phyloP scores from a whole-genome alignment of 1,140 invertebrate genomes.

The Drosophila parvula region DNA sequence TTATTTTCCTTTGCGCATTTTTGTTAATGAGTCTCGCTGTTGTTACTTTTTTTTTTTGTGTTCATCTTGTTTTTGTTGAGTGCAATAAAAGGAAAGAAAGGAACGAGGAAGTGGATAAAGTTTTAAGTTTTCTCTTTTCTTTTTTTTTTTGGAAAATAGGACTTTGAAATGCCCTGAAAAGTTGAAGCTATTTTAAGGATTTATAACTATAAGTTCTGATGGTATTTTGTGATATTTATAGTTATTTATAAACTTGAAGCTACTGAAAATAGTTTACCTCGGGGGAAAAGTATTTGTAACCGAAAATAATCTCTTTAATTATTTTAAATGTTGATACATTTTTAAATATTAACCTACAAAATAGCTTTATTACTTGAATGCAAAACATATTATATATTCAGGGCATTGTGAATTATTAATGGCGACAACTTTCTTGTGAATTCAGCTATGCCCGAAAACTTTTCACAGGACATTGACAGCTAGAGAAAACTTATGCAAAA shows the following conservation, averaged over 20 bases:
- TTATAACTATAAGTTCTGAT: neutral
- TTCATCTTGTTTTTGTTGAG: constrained; percentile 25
- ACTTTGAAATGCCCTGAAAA: constrained; percentile 27
- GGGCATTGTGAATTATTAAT: neutral
- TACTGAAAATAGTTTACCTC: neutral
- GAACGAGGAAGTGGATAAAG: constrained; percentile 30
- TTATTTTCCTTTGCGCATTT: constrained; percentile 58
- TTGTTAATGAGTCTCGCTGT: constrained; percentile 55
- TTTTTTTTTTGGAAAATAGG: constrained; percentile 4
- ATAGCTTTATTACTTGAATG: neutral
- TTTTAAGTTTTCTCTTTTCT: constrained; percentile 26
- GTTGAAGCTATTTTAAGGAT: neutral
- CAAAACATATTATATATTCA: neutral
- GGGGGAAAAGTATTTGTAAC: neutral
- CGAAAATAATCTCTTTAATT: too few species aligned
- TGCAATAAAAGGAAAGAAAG: constrained; percentile 10
- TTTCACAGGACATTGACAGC: constrained; percentile 39
- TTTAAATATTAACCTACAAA: too few species aligned
- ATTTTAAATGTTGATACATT: too few species aligned
- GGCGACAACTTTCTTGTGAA: neutral
- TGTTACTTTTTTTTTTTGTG: neutral
- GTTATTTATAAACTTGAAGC: neutral
- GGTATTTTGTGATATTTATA: constrained; percentile 4
- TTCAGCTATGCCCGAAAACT: neutral
- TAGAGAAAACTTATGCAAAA: constrained; percentile 63